A percentile compares a stretch with the other conserved stretches of the same genome.
Conservation (phyloP, 2,888 invertebrate genomes). For the Lochmaea crataegi region DNA sequence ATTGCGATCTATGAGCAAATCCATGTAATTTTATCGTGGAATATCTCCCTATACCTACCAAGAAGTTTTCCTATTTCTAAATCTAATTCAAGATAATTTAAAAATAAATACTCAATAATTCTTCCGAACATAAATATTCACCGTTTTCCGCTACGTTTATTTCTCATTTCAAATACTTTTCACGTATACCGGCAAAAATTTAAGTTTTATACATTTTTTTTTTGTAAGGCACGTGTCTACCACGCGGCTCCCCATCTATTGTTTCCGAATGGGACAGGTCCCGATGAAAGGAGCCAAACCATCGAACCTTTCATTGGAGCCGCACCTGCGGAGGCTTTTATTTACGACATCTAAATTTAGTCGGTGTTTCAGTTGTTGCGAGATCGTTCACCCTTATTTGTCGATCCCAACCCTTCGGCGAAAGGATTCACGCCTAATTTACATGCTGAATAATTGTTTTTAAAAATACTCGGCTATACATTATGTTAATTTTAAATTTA, state of each 20-base stretch:
- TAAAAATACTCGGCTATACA: not conserved
- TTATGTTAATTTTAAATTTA: not conserved
- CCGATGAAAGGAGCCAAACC: constrained; percentile 8
- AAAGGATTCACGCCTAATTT: constrained; percentile 25
- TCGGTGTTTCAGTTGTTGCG: constrained; percentile 21
- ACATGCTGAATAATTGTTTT: not conserved
- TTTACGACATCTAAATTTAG: constrained; percentile 56
- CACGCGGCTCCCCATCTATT: constrained; percentile 20
- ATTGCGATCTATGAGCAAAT: too few species aligned
- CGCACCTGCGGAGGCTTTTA: constrained; percentile 54
- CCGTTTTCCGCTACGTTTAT: too few species aligned
- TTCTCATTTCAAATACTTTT: not conserved
- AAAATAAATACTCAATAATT: too few species aligned
- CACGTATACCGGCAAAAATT: not conserved
- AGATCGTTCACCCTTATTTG: constrained; percentile 47
- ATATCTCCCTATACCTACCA: too few species aligned
- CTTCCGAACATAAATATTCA: too few species aligned
- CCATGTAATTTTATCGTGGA: too few species aligned
- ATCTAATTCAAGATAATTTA: too few species aligned
- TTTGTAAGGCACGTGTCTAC: not conserved
- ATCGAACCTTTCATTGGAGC: constrained; percentile 50
- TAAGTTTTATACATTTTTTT: not conserved
- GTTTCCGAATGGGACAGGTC: constrained; percentile 7
- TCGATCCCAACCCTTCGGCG: constrained; percentile 19
- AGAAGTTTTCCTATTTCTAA: too few species aligned